phyloP scores from a whole-genome alignment of 2,113 vertebrate genomes.

The Vicugna pacos region DNA sequence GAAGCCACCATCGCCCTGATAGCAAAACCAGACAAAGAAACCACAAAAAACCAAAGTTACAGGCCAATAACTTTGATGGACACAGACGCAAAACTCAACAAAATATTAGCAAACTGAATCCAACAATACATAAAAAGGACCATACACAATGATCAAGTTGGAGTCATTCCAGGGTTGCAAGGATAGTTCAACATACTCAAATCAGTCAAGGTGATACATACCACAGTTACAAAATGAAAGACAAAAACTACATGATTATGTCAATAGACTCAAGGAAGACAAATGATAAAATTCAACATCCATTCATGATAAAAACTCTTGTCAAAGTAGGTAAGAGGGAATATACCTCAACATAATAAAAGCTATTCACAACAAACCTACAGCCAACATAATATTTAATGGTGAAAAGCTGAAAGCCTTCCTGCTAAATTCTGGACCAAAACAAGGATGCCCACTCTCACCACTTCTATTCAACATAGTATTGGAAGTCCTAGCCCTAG shows the following conservation, averaged over 20 bases:
- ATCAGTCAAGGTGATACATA: background rate
- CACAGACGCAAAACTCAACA: background rate
- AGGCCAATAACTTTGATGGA: background rate
- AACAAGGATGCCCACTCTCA: background rate
- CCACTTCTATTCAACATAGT: background rate
- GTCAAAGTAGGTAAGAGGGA: background rate
- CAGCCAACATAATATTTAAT: background rate
- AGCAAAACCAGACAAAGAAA: background rate
- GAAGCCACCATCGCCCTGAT: background rate
- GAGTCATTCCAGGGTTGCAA: background rate
- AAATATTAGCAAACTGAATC: background rate
- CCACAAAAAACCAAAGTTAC: background rate
- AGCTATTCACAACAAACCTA: background rate
- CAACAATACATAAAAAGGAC: background rate
- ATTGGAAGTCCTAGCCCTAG: background rate
- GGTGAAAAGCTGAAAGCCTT: background rate
- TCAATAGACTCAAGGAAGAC: background rate
- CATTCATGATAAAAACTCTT: background rate
- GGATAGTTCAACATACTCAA: background rate
- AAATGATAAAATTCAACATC: background rate
- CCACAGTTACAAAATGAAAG: background rate
- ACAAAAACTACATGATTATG: background rate
- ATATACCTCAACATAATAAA: background rate
- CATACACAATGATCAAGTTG: background rate
- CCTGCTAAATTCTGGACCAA: background rate